A percentile compares a stretch with the other conserved stretches of the same genome.
These are phyloP conservation scores for Sceliomorpha sp. DNA, from an alignment of 2,888 invertebrate genomes.

Conservation along the genomic window DNA sequence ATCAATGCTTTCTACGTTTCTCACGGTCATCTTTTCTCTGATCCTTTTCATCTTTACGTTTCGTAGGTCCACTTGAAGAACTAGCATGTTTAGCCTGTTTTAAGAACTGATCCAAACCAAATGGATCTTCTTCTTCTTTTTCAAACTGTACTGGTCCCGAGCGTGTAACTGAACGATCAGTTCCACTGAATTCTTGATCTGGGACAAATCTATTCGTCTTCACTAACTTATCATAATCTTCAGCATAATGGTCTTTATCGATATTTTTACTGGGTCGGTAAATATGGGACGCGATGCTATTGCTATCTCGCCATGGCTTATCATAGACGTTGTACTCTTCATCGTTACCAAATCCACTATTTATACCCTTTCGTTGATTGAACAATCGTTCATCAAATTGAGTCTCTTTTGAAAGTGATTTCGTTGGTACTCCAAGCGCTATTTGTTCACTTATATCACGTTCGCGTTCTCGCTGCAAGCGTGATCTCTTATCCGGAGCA, in stretches of 20 bases:
- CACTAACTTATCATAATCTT: constrained; percentile 93
- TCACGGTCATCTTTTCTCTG: constrained; percentile 74
- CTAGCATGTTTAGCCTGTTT: constrained; percentile 95
- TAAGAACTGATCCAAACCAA: constrained; percentile 99
- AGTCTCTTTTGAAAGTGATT: constrained; percentile 86
- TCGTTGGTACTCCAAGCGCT: constrained; percentile 96
- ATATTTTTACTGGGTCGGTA: constrained; percentile 93
- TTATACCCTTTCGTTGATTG: constrained; percentile 96
- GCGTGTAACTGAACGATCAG: constrained; percentile 87
- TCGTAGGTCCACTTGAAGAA: constrained; percentile 82
- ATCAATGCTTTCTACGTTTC: constrained; percentile 51
- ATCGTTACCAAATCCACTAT: constrained; percentile 97
- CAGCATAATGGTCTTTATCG: constrained; percentile 94
- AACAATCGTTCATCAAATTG: constrained; percentile 98
- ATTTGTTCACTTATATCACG: constrained; percentile 99
- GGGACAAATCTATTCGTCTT: constrained; percentile 97
- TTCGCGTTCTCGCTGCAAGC: constrained; percentile 93
- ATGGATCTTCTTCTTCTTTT: constrained; percentile 93
- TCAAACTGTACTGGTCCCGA: constrained; percentile 98
- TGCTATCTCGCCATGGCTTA: constrained; percentile 97
- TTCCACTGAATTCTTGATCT: constrained; percentile 97
- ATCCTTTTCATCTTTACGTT: constrained; percentile 83
- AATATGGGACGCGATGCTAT: constrained; percentile 92
- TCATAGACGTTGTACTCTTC: constrained; percentile 99
- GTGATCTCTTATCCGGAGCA: constrained; percentile 95